Conservation (phyloP, 1,140 invertebrate species). For the Caligus rogercresseyi region DNA sequence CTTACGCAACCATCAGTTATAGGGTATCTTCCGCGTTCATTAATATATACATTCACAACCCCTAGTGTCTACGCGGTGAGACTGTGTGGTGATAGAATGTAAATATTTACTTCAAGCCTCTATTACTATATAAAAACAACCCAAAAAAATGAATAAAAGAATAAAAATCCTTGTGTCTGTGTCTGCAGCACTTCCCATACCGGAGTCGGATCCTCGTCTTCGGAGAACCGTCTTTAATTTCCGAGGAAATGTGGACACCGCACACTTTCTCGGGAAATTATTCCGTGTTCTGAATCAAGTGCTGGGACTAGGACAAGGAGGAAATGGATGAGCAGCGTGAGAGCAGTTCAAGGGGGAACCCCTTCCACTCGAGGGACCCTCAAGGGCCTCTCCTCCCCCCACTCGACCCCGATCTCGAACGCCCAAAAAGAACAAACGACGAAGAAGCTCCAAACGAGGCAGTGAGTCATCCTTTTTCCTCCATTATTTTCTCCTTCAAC, state of each 20-base stretch:
- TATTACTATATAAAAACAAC: too few relatives aligned
- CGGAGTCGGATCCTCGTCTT: background rate
- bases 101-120: background rate
- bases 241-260: constrained; percentile 2
- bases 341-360: too few relatives aligned
- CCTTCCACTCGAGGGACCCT: too few relatives aligned
- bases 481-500: too few relatives aligned
- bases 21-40: too few relatives aligned
- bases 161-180: background rate
- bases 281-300: constrained; percentile 5
- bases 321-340: too few relatives aligned
- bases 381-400: background rate
- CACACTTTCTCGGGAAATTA: constrained; percentile 2
- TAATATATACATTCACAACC: too few relatives aligned
- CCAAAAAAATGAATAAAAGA: background rate
- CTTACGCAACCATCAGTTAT: too few relatives aligned
- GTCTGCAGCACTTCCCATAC: constrained; percentile 1
- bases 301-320: background rate
- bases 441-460: background rate
- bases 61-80: background rate
- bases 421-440: background rate
- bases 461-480: background rate
- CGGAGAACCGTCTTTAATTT: constrained; percentile 1
- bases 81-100: background rate
- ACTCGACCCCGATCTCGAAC: background rate